Percentiles rank a stretch among this genome's conserved stretches.
Conservation (phyloP, 2,113 vertebrate species). For the Isichthys henryi region DNA sequence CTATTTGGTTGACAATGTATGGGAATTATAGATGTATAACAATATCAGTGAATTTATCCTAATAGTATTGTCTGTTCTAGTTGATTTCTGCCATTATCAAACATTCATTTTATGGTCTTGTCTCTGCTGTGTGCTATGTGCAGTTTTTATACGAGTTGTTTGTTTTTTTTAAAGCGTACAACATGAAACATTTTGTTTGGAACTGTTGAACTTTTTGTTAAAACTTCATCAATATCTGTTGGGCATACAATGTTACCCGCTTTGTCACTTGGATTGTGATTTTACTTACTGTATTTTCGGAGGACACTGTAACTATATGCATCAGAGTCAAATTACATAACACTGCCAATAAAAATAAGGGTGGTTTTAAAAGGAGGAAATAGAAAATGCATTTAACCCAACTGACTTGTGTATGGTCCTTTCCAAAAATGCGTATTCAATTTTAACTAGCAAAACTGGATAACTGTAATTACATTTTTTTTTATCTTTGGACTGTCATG, state of each 20-base stretch:
- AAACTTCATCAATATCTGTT: constrained; percentile 1
- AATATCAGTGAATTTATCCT: constrained; percentile 45
- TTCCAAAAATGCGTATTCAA: not conserved
- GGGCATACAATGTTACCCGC: not conserved
- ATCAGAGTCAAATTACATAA: not conserved
- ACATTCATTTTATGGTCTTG: constrained; percentile 47
- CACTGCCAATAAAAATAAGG: constrained; percentile 9
- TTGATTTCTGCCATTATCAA: constrained; percentile 42
- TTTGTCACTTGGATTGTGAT: constrained; percentile 11
- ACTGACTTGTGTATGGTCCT: not conserved
- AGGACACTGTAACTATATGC: not conserved
- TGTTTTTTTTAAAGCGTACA: constrained; percentile 8
- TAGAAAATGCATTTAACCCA: not conserved
- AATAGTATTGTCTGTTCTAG: constrained; percentile 45
- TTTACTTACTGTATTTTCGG: not conserved
- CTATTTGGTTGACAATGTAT: constrained; percentile 43
- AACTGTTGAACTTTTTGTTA: not conserved
- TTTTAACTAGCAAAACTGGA: not conserved
- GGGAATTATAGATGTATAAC: constrained; percentile 41
- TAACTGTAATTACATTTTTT: not conserved
- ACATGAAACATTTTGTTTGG: constrained; percentile 32
- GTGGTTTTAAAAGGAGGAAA: not conserved
- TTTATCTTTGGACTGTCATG: constrained; percentile 31
- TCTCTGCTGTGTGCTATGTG: constrained; percentile 47
- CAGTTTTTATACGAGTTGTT: constrained; percentile 43